A percentile compares a stretch with the other conserved stretches of the same genome.
Evolutionary conservation across 2,113 vertebrate genomes (phyloP).

Genomic region (Psammodynastes pulverulentus): DNA sequence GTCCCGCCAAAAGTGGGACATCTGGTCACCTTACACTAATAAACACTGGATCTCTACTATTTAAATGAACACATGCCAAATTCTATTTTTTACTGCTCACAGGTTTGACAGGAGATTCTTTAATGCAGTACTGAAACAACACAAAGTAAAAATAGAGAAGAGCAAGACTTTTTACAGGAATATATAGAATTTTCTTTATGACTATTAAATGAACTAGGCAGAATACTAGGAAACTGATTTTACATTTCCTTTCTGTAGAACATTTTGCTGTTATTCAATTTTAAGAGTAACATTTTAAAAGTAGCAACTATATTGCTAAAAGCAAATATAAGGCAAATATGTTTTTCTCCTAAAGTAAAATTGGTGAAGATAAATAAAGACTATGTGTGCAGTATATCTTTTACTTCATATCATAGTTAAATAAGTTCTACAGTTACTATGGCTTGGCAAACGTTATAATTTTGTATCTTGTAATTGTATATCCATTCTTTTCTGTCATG

Average conservation of each 20-base stretch:
- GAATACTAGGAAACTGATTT: not conserved
- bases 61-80: not conserved
- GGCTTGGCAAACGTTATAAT: not conserved
- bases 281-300: conserved; percentile 16
- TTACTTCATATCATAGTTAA: conserved; percentile 27
- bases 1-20: no score
- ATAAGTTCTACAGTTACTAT: not conserved
- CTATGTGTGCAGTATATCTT: conserved; percentile 36
- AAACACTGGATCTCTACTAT: not conserved
- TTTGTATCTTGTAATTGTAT: not conserved
- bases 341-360: conserved; percentile 47
- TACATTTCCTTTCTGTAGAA: conserved; percentile 35
- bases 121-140: not conserved
- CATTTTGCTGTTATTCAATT: conserved; percentile 40
- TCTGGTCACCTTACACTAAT: no score
- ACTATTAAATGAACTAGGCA: not conserved
- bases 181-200: not conserved
- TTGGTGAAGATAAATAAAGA: conserved; percentile 44
- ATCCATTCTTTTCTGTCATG: not conserved
- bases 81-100: not conserved
- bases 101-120: not conserved
- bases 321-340: conserved; percentile 12
- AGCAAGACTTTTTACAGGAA: not conserved
- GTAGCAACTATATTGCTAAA: not conserved
- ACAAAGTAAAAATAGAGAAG: not conserved